phyloP scores from a whole-genome alignment of 2,113 vertebrate species.

The Tympanuchus pallidicinctus region DNA sequence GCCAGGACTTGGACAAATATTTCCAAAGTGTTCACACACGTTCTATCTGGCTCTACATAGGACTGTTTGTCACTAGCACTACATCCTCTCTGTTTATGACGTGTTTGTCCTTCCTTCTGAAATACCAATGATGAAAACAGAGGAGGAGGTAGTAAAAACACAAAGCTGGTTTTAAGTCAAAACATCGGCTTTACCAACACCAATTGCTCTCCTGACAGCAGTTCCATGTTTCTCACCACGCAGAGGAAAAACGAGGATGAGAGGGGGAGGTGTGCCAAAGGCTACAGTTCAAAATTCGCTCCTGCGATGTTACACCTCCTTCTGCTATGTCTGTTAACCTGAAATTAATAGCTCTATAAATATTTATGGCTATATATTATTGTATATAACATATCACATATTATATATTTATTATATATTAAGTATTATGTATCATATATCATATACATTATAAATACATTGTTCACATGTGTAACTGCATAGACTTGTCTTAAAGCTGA shows the following conservation, averaged over 20 bases:
- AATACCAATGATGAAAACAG: background rate
- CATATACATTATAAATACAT: background rate
- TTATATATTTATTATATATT: too few species aligned
- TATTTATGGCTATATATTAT: background rate
- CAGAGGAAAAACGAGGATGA: background rate
- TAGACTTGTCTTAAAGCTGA: background rate
- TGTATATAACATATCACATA: too few species aligned
- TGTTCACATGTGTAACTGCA: background rate
- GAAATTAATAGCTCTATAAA: constrained; percentile 14
- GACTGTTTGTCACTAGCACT: background rate
- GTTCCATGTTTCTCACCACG: background rate
- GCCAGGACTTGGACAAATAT: background rate
- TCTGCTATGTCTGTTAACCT: background rate
- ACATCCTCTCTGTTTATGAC: background rate
- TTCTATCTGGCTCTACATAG: background rate
- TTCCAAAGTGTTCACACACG: background rate
- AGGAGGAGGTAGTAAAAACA: background rate
- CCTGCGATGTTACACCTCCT: background rate
- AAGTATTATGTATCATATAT: too few species aligned
- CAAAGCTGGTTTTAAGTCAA: background rate
- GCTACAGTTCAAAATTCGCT: background rate
- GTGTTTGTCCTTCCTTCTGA: background rate
- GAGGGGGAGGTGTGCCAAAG: background rate
- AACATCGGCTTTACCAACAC: background rate
- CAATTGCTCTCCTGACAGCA: background rate